Conservation (phyloP, 2,797 vertebrate species). For the Philypnodon macrostomus region DNA sequence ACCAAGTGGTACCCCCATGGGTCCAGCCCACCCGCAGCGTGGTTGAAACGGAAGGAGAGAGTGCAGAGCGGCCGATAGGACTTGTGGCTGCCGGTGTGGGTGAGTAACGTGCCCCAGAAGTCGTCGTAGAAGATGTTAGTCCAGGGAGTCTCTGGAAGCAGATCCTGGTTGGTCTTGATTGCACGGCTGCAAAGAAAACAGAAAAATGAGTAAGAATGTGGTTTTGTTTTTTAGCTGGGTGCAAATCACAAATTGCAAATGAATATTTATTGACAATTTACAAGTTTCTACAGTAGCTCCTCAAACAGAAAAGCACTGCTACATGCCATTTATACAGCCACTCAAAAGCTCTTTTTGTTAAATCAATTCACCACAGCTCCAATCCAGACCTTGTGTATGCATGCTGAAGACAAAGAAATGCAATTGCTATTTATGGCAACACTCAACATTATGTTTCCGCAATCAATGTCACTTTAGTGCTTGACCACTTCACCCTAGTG, state of each 20-base stretch:
- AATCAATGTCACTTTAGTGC: conserved; percentile 14
- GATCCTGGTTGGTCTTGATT: conserved; percentile 98
- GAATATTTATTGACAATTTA: too few species aligned
- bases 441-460: conserved; percentile 13
- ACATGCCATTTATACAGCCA: too few species aligned
- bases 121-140: conserved; percentile 97
- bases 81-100: conserved; percentile 98
- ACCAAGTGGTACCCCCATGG: conserved; percentile 96
- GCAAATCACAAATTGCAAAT: too few species aligned
- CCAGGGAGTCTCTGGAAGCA: conserved; percentile 96
- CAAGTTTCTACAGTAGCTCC: too few species aligned
- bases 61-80: conserved; percentile 97
- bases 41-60: conserved; percentile 95
- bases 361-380: not conserved
- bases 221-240: too few species aligned
- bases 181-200: conserved; percentile 85
- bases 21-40: conserved; percentile 87
- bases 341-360: too few species aligned
- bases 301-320: too few species aligned
- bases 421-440: conserved; percentile 6
- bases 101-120: conserved; percentile 97
- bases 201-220: conserved; percentile 10
- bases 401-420: not conserved
- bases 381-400: not conserved
- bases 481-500: conserved; percentile 3